Percentiles rank a stretch among this genome's conserved stretches.
These are phyloP conservation scores for Falcunculus frontatus DNA, from an alignment of 2,113 vertebrate genomes.

Conservation along the genomic window DNA sequence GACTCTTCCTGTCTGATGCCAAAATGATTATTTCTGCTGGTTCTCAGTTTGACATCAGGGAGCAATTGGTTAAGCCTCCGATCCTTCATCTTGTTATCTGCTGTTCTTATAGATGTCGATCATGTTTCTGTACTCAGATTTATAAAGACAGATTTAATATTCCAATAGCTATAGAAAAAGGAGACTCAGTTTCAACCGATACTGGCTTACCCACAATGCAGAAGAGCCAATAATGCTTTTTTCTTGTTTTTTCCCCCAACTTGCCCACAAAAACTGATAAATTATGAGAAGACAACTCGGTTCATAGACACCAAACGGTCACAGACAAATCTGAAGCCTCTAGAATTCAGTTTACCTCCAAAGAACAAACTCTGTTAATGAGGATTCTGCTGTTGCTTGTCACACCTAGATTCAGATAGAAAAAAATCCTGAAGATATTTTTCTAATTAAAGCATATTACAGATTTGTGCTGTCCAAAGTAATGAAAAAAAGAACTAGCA, in stretches of 20 bases:
- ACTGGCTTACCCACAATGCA: neutral
- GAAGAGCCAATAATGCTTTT: fast-evolving
- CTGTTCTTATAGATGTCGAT: neutral
- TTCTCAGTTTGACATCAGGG: slow-evolving; percentile 65
- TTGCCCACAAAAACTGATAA: neutral
- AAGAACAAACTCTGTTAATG: neutral
- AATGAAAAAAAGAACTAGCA: neutral
- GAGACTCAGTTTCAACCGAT: neutral
- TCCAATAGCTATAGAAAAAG: neutral
- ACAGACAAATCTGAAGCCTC: neutral
- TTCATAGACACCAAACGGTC: neutral
- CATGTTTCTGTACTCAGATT: slow-evolving; percentile 32
- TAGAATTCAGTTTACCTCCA: neutral
- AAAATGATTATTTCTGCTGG: slow-evolving; percentile 70
- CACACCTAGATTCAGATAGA: neutral
- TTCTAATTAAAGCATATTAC: neutral
- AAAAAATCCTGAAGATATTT: neutral
- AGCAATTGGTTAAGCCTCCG: slow-evolving; percentile 65
- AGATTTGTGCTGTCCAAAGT: neutral
- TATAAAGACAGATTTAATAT: slow-evolving; percentile 46
- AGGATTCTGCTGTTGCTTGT: neutral
- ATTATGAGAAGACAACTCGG: neutral
- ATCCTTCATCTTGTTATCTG: slow-evolving; percentile 45
- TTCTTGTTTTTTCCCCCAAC: fast-evolving
- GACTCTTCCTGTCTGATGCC: slow-evolving; percentile 62